Base-by-base conservation (phyloP, 1,140 invertebrate species). In the Leguminivora glycinivorella region DNA sequence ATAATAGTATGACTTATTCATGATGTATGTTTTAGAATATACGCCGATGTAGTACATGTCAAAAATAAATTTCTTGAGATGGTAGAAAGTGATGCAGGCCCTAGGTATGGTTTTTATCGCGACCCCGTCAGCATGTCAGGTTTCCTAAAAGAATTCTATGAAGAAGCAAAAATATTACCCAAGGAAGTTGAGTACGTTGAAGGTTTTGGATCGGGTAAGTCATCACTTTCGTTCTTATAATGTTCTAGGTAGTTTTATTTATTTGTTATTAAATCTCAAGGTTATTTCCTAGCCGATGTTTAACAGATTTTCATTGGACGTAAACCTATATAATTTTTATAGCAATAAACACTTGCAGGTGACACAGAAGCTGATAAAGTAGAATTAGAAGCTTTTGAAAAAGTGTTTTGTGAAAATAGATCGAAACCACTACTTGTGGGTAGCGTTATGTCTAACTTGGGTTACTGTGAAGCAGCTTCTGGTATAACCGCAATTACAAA, bases 361-460 rank as follows among this genome's bases (percentile, higher is more conserved):
- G 71, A 93, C 0, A 80, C 93, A 70, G 93, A 85, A 68, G 73
- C 72, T 1, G 78, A 80, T 47, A 78, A 77, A n/a, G 14, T 58
- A 6, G 88, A 90, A 71, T 24, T 82, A 25, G 74, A 81, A 38
- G 77, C 78, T 6, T 72, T 89, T 6, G 78, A 78, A 4, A 69
- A 78, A 14, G 77, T 87, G 0, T 90, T 87, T 52, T 82, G 80
- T 56, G 89, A 78, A 34, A 85, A 91, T 38, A 83, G 94, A 26
- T 74, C 85, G 22, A 63, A 76, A 17, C 94, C 95, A 26, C 87
- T 96, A 2, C 78, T 94, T 1, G 94, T 96, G 69, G 95, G 95
- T 5, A 95, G 95, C 12, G 93, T 95, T 2, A 96, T 96, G 77
- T 94, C 94, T 7, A 96, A 96, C 84, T 94, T 95, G 93, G 95